A percentile compares a stretch with the other conserved stretches of the same genome.
Evolutionary conservation across 1,140 invertebrate species (phyloP).

Genomic region (Sarcophaga bullata): DNA sequence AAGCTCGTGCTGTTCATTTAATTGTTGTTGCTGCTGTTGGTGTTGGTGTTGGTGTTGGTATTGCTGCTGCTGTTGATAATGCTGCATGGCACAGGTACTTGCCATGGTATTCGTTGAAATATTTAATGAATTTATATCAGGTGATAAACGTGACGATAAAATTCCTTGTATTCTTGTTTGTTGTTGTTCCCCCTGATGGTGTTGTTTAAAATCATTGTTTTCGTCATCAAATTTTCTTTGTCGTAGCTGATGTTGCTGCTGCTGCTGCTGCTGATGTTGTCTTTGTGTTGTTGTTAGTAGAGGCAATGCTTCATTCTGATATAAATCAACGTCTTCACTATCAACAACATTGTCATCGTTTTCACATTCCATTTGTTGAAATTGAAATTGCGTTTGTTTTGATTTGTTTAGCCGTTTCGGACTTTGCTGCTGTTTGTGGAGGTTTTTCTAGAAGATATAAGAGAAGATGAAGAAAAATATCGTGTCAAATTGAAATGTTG

Average conservation of each 20-base stretch:
- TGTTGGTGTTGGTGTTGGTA: constrained; percentile 6
- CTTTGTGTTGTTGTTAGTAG: neutral
- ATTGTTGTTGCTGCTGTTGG: constrained; percentile 11
- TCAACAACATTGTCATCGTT: constrained; percentile 7
- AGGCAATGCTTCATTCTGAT: constrained; percentile 32
- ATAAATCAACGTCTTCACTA: neutral
- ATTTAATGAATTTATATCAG: constrained; percentile 33
- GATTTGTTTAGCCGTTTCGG: constrained; percentile 24
- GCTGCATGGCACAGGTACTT: constrained; percentile 40
- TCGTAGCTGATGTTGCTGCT: neutral
- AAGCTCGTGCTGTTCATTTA: neutral
- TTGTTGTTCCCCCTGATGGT: neutral
- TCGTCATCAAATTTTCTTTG: neutral
- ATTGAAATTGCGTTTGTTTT: constrained; percentile 21
- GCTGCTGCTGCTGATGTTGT: neutral
- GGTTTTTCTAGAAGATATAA: constrained; percentile 18
- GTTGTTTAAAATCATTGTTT: neutral
- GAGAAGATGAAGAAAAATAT: neutral
- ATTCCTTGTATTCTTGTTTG: constrained; percentile 7
- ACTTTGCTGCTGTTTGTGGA: constrained; percentile 30
- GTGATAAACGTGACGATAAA: constrained; percentile 29
- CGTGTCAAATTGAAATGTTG: neutral
- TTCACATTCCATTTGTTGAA: neutral
- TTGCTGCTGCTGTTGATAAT: constrained; percentile 46
- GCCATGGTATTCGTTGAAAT: constrained; percentile 23